Evolutionary conservation across 2,113 vertebrate genomes (phyloP), one percentile per base, ranked within the genome.

Genomic region (Catharus fuscescens): DNA sequence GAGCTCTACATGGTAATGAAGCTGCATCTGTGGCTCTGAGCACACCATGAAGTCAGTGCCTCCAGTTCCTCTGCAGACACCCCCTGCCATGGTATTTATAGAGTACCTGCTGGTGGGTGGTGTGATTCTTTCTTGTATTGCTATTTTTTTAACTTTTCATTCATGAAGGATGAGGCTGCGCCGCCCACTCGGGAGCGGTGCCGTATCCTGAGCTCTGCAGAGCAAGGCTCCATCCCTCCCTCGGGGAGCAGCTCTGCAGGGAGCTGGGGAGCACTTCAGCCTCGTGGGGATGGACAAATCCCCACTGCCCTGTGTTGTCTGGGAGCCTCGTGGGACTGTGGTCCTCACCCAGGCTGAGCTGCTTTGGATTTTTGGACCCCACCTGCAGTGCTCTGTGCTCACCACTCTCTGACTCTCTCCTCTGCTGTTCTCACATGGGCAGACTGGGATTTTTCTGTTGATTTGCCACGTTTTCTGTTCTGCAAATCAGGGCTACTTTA

Each of bases 61-160:
- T 96, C 93, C 86, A 92, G 78, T 77, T 95, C 88, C 88, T 94
- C 92, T 91, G 95, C 93, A 96, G 96, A 97, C 96, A 93, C 95
- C 97, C 97, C 95, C 93, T 96, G 88, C 86, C 92, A 83, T 1
- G 78, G 72, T 96, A 97, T 97, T 96, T 97, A 94, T 95, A 97
- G 94, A 72, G 50, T 28, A 94, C 95, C 92, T 97, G 95, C 85
- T 93, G 31, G 95, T 97, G 96, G 97, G 95, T 60, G 94, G 92
- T 95, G 95, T 94, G 74, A 97, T 92, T 72, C 83, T 93, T 92
- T 83, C 89, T 88, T 90, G 31, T 76, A 3, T 42, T 44, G 48
- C 48, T 11, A 29, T 20, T 25, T 32, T 28, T 10, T 24, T 8
- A 5, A 24, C 34, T 72, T 94, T 95, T 94, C 95, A 97, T 96